phyloP scores from a whole-genome alignment of 2,888 invertebrate species.

The Drosophila mettleri region DNA sequence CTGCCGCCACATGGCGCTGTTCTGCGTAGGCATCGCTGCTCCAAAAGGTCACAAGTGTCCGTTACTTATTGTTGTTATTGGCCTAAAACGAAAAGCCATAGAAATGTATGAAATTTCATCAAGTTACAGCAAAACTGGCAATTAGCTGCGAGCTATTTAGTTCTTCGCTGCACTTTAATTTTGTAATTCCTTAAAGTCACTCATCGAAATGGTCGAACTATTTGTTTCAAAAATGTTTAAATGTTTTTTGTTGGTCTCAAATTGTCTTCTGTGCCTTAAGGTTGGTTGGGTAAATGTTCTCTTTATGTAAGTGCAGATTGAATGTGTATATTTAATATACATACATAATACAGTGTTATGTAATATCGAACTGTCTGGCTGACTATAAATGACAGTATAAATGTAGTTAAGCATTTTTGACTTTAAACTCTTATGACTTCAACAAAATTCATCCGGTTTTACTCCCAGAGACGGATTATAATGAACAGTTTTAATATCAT shows the following conservation, averaged over 20 bases:
- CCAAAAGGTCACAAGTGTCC: slow-evolving; percentile 2
- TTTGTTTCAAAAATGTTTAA: background rate
- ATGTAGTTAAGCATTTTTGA: too few relatives aligned
- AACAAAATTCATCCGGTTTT: background rate
- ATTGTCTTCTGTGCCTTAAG: background rate
- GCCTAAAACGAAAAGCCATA: slow-evolving; percentile 34
- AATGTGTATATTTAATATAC: too few relatives aligned
- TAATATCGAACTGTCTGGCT: background rate
- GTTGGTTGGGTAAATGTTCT: background rate
- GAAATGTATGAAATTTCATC: slow-evolving; percentile 17
- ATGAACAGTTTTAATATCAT: too few relatives aligned
- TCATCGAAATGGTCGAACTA: too few relatives aligned
- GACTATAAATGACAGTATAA: background rate
- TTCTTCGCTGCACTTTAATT: background rate
- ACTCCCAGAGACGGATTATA: too few relatives aligned
- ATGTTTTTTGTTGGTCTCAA: background rate
- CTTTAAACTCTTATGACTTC: background rate
- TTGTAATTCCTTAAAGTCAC: background rate
- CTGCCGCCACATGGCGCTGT: slow-evolving; percentile 63
- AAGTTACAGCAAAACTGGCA: background rate
- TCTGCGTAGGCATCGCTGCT: slow-evolving; percentile 76
- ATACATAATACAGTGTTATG: too few relatives aligned
- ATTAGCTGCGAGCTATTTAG: background rate
- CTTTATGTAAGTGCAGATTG: background rate
- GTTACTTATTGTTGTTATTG: background rate